phyloP scores from a whole-genome alignment of 2,113 vertebrate genomes.

The Ceyx melanurus region DNA sequence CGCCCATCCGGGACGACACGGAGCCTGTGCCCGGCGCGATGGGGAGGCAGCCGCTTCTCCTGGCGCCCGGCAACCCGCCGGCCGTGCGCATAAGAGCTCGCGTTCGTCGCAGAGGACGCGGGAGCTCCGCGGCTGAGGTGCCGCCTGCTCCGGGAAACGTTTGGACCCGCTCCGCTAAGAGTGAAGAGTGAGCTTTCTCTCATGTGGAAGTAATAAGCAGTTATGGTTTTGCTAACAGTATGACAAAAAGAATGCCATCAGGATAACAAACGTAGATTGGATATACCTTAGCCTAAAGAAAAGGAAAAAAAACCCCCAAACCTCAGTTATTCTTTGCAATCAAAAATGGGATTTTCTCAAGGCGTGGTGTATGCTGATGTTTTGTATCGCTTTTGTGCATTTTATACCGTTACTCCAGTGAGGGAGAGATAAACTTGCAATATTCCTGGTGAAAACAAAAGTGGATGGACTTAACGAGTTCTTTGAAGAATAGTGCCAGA shows the following conservation, averaged over 20 bases:
- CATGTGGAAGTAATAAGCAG: accelerated
- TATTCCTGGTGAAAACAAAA: not conserved
- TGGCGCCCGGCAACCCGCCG: too few relatives aligned
- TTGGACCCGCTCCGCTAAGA: accelerated
- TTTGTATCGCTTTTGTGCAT: accelerated
- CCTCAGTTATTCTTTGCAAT: accelerated
- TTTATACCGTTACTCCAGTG: not conserved
- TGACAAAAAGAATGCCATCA: accelerated
- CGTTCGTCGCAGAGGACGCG: not conserved
- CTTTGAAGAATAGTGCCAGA: not conserved
- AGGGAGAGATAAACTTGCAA: not conserved
- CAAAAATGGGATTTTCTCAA: not conserved
- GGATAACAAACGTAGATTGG: accelerated
- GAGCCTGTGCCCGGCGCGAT: too few relatives aligned
- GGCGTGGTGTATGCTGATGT: accelerated
- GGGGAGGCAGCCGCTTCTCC: too few relatives aligned
- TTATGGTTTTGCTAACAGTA: accelerated
- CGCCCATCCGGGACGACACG: too few relatives aligned
- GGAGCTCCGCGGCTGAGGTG: not conserved
- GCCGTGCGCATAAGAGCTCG: too few relatives aligned
- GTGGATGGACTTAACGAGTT: accelerated
- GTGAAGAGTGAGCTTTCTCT: accelerated
- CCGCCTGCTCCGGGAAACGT: not conserved
- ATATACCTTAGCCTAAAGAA: not conserved
- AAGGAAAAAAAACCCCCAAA: not conserved